Conservation (phyloP, 2,113 vertebrate genomes). For the Phalacrocorax carbo region DNA sequence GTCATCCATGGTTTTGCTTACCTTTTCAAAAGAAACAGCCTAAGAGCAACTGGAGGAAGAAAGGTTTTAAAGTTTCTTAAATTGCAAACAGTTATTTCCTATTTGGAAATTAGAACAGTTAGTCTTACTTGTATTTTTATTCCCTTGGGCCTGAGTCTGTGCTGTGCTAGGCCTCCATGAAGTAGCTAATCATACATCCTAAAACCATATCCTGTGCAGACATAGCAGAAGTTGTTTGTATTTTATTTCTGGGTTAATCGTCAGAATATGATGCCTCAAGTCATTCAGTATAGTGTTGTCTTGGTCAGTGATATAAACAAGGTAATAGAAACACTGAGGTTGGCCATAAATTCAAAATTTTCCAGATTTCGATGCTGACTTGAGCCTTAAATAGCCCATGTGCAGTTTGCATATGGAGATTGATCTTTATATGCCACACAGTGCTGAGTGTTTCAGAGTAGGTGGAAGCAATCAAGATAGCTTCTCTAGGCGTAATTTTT, state of each 20-base stretch:
- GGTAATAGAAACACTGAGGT: not conserved
- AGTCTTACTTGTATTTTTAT: not conserved
- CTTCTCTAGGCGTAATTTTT: not conserved
- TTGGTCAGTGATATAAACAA: not conserved
- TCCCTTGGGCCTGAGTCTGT: not conserved
- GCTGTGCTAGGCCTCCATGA: not conserved
- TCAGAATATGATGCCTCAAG: not conserved
- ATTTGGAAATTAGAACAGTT: not conserved
- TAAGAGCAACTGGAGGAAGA: not conserved
- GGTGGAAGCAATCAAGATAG: not conserved
- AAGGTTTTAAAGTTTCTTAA: not conserved
- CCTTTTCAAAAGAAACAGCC: not conserved
- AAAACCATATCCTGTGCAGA: not conserved
- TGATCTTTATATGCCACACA: not conserved
- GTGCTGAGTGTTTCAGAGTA: not conserved
- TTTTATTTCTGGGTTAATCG: not conserved
- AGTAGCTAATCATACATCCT: not conserved
- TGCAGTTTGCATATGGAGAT: not conserved
- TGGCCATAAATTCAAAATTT: not conserved
- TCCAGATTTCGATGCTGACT: not conserved
- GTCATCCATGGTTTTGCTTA: not conserved
- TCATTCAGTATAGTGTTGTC: not conserved
- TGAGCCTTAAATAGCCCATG: not conserved
- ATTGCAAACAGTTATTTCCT: not conserved
- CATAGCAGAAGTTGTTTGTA: not conserved